Percentiles rank a stretch among this genome's conserved stretches.
Conservation (phyloP, 2,113 vertebrate genomes). For the Deroptyus accipitrinus region DNA sequence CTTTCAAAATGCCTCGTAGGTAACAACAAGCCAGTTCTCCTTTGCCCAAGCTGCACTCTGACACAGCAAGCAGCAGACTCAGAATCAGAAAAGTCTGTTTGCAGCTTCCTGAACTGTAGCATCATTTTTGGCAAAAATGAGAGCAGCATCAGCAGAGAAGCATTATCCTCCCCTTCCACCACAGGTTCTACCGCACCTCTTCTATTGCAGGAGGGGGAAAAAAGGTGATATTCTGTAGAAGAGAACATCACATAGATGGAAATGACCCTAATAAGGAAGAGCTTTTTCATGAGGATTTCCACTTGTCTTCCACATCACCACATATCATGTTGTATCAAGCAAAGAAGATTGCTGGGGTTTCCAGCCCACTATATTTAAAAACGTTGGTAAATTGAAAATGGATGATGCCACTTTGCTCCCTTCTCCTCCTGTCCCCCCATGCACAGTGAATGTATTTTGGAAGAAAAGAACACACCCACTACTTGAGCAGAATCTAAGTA, state of each 20-base stretch:
- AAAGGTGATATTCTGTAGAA: not conserved
- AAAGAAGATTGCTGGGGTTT: not conserved
- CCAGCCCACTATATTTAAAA: not conserved
- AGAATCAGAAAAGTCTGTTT: not conserved
- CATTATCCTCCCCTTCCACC: not conserved
- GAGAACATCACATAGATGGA: not conserved
- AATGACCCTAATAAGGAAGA: not conserved
- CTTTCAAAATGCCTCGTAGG: not conserved
- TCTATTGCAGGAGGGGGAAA: not conserved
- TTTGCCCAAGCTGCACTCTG: not conserved
- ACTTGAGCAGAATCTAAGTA: not conserved
- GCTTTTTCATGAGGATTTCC: not conserved
- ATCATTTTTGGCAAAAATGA: not conserved
- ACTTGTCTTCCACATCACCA: not conserved
- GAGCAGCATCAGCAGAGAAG: not conserved
- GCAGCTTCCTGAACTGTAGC: not conserved
- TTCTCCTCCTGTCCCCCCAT: not conserved
- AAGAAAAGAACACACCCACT: constrained; percentile 17
- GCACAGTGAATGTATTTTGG: not conserved
- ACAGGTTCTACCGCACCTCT: not conserved
- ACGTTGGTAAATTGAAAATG: not conserved
- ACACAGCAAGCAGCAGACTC: not conserved
- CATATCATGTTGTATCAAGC: no score
- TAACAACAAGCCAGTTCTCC: not conserved
- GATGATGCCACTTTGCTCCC: not conserved